These are phyloP conservation scores for Rhodeus uyekii DNA, from an alignment of 2,797 vertebrate genomes.

Conservation along the genomic window DNA sequence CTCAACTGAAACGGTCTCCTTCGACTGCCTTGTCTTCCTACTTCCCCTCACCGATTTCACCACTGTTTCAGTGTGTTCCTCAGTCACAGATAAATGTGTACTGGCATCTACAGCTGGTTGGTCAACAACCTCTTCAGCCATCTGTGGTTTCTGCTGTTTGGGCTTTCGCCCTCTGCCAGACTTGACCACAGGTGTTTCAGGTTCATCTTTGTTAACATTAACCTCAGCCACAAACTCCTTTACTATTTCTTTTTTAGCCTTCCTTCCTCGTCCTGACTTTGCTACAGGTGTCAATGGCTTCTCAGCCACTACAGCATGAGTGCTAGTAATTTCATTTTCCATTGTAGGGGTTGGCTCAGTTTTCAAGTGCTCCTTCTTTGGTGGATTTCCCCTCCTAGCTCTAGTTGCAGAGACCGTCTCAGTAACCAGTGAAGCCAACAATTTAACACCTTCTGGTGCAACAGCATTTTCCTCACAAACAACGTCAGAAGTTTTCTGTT, in stretches of 20 bases:
- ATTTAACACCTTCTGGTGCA: slow-evolving; percentile 7
- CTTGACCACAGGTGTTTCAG: slow-evolving; percentile 14
- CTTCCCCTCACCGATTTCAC: slow-evolving; percentile 55
- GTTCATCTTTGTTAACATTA: background rate
- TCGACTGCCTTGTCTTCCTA: slow-evolving; percentile 56
- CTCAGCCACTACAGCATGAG: background rate
- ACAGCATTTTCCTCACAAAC: slow-evolving; percentile 9
- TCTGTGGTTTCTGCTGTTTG: slow-evolving; percentile 37
- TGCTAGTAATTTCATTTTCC: background rate
- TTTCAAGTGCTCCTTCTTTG: background rate
- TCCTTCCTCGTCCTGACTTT: slow-evolving; percentile 60
- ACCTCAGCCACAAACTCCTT: background rate
- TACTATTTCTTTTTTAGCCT: slow-evolving; percentile 29
- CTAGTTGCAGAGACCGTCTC: slow-evolving; percentile 17
- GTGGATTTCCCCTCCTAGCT: slow-evolving; percentile 18
- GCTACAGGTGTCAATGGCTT: slow-evolving; percentile 19
- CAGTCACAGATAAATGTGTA: background rate
- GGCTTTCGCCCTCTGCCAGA: slow-evolving; percentile 33
- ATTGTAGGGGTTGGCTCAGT: background rate
- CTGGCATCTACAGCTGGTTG: slow-evolving; percentile 30
- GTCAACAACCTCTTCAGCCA: slow-evolving; percentile 2
- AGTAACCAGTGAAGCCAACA: background rate
- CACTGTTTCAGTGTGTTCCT: background rate
- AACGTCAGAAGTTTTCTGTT: background rate
- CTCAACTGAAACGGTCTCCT: slow-evolving; percentile 4